phyloP scores from a whole-genome alignment of 2,888 invertebrate genomes.

The Phyllotreta cruciferae region DNA sequence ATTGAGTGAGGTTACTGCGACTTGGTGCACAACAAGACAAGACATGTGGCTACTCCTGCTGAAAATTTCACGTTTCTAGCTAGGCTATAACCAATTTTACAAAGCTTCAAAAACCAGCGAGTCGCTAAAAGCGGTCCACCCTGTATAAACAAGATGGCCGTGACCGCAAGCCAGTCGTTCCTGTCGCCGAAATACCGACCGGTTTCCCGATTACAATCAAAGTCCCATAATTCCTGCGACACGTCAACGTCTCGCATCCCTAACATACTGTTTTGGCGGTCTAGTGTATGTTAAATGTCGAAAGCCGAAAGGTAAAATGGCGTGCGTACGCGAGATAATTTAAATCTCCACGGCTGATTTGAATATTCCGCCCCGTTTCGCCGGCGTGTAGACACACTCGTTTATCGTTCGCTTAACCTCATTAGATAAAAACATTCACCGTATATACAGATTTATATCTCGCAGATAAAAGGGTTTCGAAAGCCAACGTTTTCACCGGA shows the following conservation, averaged over 20 bases:
- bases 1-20: too few species aligned
- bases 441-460: too few species aligned
- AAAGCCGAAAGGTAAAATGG: conserved; percentile 18
- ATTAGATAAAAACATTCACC: conserved; percentile 25
- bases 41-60: too few species aligned
- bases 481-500: too few species aligned
- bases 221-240: conserved; percentile 9
- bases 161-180: conserved; percentile 5
- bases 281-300: conserved; percentile 1
- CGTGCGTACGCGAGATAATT: conserved; percentile 16
- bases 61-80: too few species aligned
- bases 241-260: conserved; percentile 6
- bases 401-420: conserved; percentile 23
- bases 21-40: too few species aligned
- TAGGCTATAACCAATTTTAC: too few species aligned
- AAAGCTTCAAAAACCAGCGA: too few species aligned
- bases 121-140: too few species aligned
- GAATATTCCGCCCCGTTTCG: conserved; percentile 20
- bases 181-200: conserved; percentile 3
- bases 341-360: conserved; percentile 17
- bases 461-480: too few species aligned
- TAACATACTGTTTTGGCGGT: too few species aligned
- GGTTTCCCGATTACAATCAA: conserved; percentile 11
- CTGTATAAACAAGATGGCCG: neutral
- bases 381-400: conserved; percentile 9